Conservation (phyloP, 1,140 invertebrate species). For the Drosophila sechellia region DNA sequence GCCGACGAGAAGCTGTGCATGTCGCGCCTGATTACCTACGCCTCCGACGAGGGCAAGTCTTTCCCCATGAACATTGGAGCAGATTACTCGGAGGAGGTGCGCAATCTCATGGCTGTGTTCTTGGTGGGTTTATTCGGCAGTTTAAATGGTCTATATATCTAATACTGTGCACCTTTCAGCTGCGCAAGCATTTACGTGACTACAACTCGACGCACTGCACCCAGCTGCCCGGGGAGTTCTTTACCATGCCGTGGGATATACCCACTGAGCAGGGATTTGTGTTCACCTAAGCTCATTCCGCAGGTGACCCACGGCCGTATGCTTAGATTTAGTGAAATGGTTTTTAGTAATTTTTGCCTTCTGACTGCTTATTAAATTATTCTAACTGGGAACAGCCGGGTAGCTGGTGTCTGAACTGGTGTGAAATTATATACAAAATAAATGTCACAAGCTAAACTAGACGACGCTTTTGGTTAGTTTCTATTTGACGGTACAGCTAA, state of each 20-base stretch:
- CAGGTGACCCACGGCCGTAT: constrained; percentile 24
- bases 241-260: constrained; percentile 87
- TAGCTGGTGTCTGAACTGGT: constrained; percentile 53
- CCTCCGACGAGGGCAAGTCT: constrained; percentile 85
- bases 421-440: constrained; percentile 75
- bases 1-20: constrained; percentile 85
- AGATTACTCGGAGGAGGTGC: constrained; percentile 85
- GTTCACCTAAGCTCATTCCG: constrained; percentile 68
- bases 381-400: constrained; percentile 64
- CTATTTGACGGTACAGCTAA: constrained; percentile 39
- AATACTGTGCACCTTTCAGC: constrained; percentile 85
- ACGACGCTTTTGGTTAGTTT: constrained; percentile 33
- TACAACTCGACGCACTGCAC: constrained; percentile 94
- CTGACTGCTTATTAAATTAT: constrained; percentile 77
- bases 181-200: constrained; percentile 93
- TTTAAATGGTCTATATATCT: constrained; percentile 8
- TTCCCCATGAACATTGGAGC: constrained; percentile 89
- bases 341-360: constrained; percentile 66
- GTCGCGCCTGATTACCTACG: constrained; percentile 86
- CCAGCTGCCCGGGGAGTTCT: constrained; percentile 89
- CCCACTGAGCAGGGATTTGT: constrained; percentile 83
- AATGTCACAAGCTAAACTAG: constrained; percentile 69
- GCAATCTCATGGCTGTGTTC: constrained; percentile 87
- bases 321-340: constrained; percentile 66
- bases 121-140: constrained; percentile 85